These are phyloP conservation scores for Penelope pileata DNA, from an alignment of 2,113 vertebrate genomes.

Conservation along the genomic window DNA sequence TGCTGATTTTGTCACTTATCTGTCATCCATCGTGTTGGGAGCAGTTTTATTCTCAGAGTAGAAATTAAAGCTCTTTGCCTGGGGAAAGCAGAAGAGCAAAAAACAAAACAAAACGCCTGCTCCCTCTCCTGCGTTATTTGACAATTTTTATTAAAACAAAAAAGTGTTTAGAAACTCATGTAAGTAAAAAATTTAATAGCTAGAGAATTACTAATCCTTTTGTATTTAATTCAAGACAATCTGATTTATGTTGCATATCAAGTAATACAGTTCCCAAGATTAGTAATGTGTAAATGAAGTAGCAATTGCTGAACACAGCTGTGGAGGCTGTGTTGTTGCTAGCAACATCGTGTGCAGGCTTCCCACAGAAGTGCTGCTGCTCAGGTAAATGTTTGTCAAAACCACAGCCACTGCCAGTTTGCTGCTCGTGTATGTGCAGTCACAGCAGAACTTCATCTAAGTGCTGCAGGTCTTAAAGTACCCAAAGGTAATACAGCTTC, in stretches of 20 bases:
- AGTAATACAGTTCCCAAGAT: neutral
- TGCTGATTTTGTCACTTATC: constrained; percentile 51
- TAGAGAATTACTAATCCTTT: constrained; percentile 57
- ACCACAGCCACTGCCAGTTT: constrained; percentile 5
- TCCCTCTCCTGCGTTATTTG: constrained; percentile 64
- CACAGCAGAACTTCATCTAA: neutral
- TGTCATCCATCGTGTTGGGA: constrained; percentile 65
- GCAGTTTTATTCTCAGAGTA: constrained; percentile 70
- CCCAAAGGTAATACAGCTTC: neutral
- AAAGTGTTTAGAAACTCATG: constrained; percentile 63
- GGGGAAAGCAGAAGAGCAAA: constrained; percentile 69
- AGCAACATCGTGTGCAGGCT: neutral
- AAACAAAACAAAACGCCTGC: constrained; percentile 53
- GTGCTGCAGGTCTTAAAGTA: neutral
- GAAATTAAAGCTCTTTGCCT: constrained; percentile 60
- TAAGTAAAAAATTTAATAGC: constrained; percentile 65
- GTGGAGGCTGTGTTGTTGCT: neutral
- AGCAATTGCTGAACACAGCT: neutral
- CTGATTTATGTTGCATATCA: constrained; percentile 1
- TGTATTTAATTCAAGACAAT: constrained; percentile 51
- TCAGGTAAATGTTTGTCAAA: neutral
- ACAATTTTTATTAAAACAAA: constrained; percentile 65
- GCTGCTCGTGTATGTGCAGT: neutral
- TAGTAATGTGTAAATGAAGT: neutral
- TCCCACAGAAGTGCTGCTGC: neutral